Conservation (phyloP, 1,140 invertebrate genomes). For the Lepidurus apus region DNA sequence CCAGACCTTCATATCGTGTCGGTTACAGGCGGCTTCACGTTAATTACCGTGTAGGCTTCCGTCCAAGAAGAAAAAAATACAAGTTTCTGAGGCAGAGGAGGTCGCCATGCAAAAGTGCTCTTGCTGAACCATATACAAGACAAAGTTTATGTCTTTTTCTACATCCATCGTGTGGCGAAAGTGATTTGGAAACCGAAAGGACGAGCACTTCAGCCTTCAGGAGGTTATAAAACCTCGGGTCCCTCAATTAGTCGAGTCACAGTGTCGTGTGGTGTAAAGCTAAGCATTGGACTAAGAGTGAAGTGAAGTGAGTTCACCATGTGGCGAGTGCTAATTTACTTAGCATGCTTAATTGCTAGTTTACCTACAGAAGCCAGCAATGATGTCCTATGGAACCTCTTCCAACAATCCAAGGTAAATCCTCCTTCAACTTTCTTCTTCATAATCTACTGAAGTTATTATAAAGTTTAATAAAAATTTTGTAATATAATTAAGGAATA, state of each 20-base stretch:
- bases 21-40: conserved; percentile 6
- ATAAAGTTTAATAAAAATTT: too few relatives aligned
- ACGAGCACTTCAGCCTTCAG: conserved; percentile 1
- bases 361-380: neutral
- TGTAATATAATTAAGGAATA: too few relatives aligned
- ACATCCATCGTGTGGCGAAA: neutral
- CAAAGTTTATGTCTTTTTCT: neutral
- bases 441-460: too few relatives aligned
- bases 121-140: neutral
- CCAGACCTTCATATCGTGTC: neutral
- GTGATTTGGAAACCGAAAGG: conserved; percentile 3
- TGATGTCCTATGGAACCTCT: neutral
- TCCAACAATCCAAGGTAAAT: neutral
- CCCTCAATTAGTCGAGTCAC: neutral
- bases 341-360: neutral
- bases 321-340: neutral
- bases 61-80: neutral
- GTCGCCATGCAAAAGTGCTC: conserved; percentile 8
- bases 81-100: neutral
- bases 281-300: neutral
- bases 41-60: conserved; percentile 5
- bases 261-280: neutral
- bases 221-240: neutral
- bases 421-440: neutral
- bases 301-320: neutral